Base-by-base conservation (phyloP, 2,888 invertebrate genomes). In the Agrotis segetum region DNA sequence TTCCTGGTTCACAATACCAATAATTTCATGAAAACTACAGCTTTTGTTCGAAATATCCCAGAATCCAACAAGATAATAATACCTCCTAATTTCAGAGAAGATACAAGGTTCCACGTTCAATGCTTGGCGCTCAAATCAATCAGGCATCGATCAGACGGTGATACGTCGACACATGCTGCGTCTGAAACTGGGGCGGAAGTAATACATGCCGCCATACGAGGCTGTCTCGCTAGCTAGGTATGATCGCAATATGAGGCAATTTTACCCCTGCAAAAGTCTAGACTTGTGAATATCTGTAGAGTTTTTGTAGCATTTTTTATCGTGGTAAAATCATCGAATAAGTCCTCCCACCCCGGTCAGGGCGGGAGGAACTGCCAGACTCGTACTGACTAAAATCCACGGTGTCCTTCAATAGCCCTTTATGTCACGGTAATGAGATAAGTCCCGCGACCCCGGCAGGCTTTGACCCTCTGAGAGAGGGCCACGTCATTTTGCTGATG, bases 171-270 rank as follows among this genome's bases (percentile, higher is more conserved):
- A 76, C 52, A 16, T 53, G 52, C 13, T 53, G 6, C 16, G 17
- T 24, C 55, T 40, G 67, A 74, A 74, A 67, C 34, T 66, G 46
- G 77, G 19, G 59, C 77, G 74, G 63, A 79, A 79, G 67, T 67
- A 74, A 79, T 14, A 65, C 19, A 49, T n/a, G 17, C 21, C 34
- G 34, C 9, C 40, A 4, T 5, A 1, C n/a, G 16, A 13, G 17
- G n/a, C 13, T 60, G 49, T 24, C 16, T 58, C 14, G 0, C 3
- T 16, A 5, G 21, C 17, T 50, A 13, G n/a, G 21, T 65, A 40
- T n/a, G n/a, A 11, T 21, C 34, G 14, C 16, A 5, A 44, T 44
- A 5, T 50, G 11, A n/a, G 1, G 40, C 3, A 40, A 59, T 75
- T 52, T 29, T 24, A 29, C 6, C 29, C 9, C n/a, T 19, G 49